Evolutionary conservation across 2,113 vertebrate genomes (phyloP), one percentile per base, ranked within the genome.

Genomic region (Chroicocephalus ridibundus): DNA sequence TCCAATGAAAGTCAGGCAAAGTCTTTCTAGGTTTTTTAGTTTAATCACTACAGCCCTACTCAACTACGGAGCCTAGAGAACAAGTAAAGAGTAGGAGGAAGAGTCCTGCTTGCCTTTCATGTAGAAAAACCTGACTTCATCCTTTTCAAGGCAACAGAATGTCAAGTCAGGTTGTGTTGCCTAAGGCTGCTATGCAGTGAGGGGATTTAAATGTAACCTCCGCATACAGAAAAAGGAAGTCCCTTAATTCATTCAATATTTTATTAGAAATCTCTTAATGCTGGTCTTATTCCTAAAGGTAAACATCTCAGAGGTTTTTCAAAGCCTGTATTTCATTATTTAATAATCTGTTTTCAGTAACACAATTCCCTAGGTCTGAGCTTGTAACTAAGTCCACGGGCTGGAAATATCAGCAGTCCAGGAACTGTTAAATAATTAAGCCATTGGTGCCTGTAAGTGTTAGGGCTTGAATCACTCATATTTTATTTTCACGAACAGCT

Each of bases 241-340:
- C 81, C 88, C 94, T 97, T 97, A 97, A 97, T 97, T 98, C 96
- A 96, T 96, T 96, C 88, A 98, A 97, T 98, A 97, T 98, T 98
- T 97, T 96, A 96, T 96, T 94, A 98, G 96, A 97, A 93, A 75
- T 97, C 96, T 97, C 95, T 97, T 96, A 95, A 94, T 96, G 82
- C 95, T 96, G 94, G 65, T 82, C 78, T 97, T 96, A 97, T 96
- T 97, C 91, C 94, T 97, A 77, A 97, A 97, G 94, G 96, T 96
- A 97, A 97, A 97, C 85, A 90, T 96, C 96, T 97, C 97, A 2
- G 95, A 97, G 95, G 94, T 49, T 79, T 97, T 98, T 97, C 94
- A 95, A 94, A 96, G 92, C 64, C 96, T 95, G 46, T 89, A 82
- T 97, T 97, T 97, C 95, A 98, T 98, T 98, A 98, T 97, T 98